These are phyloP conservation scores for Microcebus lehilahytsara DNA, from an alignment of 2,113 vertebrate genomes.

Conservation along the genomic window DNA sequence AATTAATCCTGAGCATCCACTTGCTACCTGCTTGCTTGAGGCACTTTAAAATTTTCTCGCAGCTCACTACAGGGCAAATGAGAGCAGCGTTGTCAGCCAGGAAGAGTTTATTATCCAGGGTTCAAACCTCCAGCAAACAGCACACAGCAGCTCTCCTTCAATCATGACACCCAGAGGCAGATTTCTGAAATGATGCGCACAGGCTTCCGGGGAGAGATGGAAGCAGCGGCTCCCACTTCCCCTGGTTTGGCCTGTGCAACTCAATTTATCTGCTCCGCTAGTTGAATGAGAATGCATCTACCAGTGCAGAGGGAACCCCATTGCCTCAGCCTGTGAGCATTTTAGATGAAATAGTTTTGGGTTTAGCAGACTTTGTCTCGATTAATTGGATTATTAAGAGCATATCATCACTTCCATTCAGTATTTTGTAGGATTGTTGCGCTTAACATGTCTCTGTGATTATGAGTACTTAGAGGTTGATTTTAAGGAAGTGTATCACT, in stretches of 20 bases:
- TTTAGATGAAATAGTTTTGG: neutral
- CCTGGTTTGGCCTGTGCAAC: neutral
- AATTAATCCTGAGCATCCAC: neutral
- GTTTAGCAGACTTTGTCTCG: neutral
- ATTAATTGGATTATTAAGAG: neutral
- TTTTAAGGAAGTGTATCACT: slow-evolving; percentile 19
- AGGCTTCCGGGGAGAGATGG: neutral
- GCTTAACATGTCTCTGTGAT: neutral
- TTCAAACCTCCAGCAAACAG: neutral
- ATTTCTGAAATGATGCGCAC: neutral
- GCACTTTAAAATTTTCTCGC: slow-evolving; percentile 6
- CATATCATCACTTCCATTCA: neutral
- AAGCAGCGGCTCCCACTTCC: neutral
- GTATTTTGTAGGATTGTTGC: slow-evolving; percentile 13
- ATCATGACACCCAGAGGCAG: neutral
- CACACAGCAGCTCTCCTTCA: neutral
- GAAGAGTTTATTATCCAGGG: neutral
- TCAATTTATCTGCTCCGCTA: neutral
- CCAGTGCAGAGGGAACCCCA: rapidly evolving
- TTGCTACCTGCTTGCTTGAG: slow-evolving; percentile 12
- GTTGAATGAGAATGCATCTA: neutral
- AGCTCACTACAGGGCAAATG: slow-evolving; percentile 2
- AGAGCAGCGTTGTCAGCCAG: neutral
- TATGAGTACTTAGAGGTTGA: neutral
- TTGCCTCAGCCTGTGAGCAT: neutral